Conservation (phyloP, 2,113 vertebrate genomes). For the Solea senegalensis region DNA sequence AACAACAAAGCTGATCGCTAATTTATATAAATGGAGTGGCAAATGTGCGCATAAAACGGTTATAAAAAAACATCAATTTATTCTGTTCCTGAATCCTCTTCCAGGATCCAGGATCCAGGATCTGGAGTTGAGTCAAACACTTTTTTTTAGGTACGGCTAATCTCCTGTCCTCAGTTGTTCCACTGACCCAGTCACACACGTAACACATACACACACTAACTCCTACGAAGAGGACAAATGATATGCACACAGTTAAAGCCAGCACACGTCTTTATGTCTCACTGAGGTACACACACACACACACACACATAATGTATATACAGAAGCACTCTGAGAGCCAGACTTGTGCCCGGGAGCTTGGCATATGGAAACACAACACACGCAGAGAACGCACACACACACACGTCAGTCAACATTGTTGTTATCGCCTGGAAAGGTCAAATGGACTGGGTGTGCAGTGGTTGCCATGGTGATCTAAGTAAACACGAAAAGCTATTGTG, state of each 20-base stretch:
- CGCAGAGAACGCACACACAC: conserved; percentile 4
- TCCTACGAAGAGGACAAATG: neutral
- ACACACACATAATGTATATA: neutral
- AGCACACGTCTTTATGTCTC: neutral
- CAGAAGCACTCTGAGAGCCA: conserved; percentile 1
- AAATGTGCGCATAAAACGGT: too few relatives aligned
- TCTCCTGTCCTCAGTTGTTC: conserved; percentile 10
- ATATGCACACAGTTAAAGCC: conserved; percentile 3
- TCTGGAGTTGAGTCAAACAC: neutral
- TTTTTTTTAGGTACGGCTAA: neutral
- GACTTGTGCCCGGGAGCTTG: neutral
- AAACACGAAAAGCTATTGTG: conserved; percentile 66
- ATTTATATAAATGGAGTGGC: too few relatives aligned
- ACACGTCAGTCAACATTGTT: conserved; percentile 43
- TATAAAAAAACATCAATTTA: too few relatives aligned
- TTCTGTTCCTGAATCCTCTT: too few relatives aligned
- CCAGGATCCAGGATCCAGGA: too few relatives aligned
- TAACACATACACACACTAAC: neutral
- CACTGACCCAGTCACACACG: conserved; percentile 5
- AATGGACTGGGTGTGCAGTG: conserved; percentile 34
- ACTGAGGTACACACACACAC: neutral
- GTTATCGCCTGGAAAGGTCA: conserved; percentile 65
- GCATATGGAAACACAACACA: conserved; percentile 32
- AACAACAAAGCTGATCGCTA: too few relatives aligned
- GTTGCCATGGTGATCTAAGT: conserved; percentile 60